Evolutionary conservation across 2,888 invertebrate species (phyloP), one percentile per base, ranked within the genome.

Genomic region (Serrognathus titanus): DNA sequence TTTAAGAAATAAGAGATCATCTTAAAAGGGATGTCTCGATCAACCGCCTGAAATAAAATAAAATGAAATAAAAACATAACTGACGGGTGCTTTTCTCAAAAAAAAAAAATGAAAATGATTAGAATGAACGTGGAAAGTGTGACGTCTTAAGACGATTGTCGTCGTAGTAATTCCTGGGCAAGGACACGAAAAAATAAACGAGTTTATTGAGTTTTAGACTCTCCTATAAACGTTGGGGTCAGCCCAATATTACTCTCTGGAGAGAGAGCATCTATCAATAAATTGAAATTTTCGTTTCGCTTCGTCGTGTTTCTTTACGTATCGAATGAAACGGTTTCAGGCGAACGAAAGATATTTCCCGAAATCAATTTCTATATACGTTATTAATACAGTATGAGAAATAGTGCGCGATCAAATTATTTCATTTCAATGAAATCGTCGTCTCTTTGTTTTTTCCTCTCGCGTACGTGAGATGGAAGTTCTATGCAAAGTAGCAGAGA

Each of bases 141-240:
- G 12, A 35, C 16, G 5, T 20, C 9, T 40, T 40, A 40, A 39
- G 13, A 40, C 46, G 3, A 2, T 43, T 45, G 41, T 10, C 38
- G 16, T 35, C 24, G n/a, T 36, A 11, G 41, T 51, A 51, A 51
- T 51, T 51, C 12, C 41, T 16, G 41, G 41, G 45, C 45, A 52
- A 52, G 43, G 52, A 46, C 52, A 46, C 24, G 52, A 45, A 36
- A 45, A 52, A 43, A 24, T 20, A 16, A 45, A 53, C 31, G 53
- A 47, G 45, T 53, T 57, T 57, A 57, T 57, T 53, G 57, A 57
- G 57, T 57, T 57, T 59, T 60, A 62, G 60, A 55, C 58, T 61
- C 58, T 62, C 56, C 57, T 57, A 51, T 59, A 61, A 64, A 53
- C 62, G 61, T 47, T 38, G 55, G 59, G 62, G 62, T 60, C 59